phyloP scores from a whole-genome alignment of 2,888 invertebrate species.

The Tetragonisca angustula region DNA sequence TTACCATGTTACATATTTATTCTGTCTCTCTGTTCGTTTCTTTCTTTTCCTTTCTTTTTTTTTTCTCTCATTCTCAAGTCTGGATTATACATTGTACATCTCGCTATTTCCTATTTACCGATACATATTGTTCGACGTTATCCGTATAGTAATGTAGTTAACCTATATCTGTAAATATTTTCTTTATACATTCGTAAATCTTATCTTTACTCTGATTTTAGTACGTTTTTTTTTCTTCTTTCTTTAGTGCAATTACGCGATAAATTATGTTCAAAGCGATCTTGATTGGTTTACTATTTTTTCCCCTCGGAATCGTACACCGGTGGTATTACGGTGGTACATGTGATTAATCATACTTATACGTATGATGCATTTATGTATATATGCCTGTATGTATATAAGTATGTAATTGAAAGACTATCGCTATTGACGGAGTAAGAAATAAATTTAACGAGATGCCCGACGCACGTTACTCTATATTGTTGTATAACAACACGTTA shows the following conservation, averaged over 20 bases:
- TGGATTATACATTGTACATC: slow-evolving; percentile 42
- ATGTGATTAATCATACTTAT: slow-evolving; percentile 39
- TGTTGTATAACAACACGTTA: slow-evolving; percentile 1
- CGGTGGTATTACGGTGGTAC: slow-evolving; percentile 10
- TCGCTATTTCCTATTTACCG: slow-evolving; percentile 5
- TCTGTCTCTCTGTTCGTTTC: background rate
- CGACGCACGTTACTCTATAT: background rate
- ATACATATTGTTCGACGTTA: slow-evolving; percentile 47
- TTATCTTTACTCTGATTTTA: slow-evolving; percentile 4
- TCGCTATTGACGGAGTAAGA: slow-evolving; percentile 42
- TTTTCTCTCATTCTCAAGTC: slow-evolving; percentile 39
- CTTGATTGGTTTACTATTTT: slow-evolving; percentile 20
- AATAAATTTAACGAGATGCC: slow-evolving; percentile 14
- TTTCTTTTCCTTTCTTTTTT: background rate
- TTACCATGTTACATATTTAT: slow-evolving; percentile 9
- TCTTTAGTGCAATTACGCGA: slow-evolving; percentile 59
- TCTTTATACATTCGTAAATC: slow-evolving; percentile 62
- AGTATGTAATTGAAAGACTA: slow-evolving; percentile 55
- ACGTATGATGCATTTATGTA: background rate
- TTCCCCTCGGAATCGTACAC: slow-evolving; percentile 5
- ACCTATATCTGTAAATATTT: slow-evolving; percentile 57
- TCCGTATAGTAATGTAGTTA: slow-evolving; percentile 22
- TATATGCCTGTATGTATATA: background rate
- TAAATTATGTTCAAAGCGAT: slow-evolving; percentile 27
- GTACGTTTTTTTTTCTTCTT: too few relatives aligned